These are phyloP conservation scores for Cossypha polioptera DNA, from an alignment of 2,797 vertebrate genomes.

Conservation along the genomic window DNA sequence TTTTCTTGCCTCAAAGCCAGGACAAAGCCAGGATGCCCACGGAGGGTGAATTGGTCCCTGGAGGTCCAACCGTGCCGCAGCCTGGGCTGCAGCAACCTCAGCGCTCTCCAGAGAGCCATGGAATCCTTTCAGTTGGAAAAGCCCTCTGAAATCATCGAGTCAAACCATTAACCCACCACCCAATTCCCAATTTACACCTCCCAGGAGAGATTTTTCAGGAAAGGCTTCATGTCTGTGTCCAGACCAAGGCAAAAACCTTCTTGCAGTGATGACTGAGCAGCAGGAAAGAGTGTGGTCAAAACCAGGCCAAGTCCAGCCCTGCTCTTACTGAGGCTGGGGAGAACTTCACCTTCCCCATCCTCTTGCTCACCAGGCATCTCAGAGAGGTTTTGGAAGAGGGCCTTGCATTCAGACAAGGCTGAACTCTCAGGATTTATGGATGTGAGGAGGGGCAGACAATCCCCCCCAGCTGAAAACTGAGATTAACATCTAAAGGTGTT, in stretches of 20 bases:
- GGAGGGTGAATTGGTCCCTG: neutral
- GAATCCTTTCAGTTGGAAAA: neutral
- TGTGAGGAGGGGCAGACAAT: neutral
- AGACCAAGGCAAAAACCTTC: neutral
- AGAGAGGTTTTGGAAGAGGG: neutral
- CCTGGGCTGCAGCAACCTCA: too few relatives aligned
- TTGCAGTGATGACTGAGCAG: neutral
- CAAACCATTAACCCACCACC: too few relatives aligned
- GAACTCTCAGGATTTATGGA: neutral
- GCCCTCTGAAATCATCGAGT: neutral
- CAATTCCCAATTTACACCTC: neutral
- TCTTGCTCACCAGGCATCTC: neutral
- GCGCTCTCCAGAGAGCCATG: neutral
- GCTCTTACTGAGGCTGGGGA: neutral
- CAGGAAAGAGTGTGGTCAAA: fast-evolving
- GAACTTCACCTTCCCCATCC: neutral
- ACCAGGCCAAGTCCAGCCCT: neutral
- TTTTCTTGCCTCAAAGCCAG: neutral
- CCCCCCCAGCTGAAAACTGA: fast-evolving
- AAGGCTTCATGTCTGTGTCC: neutral
- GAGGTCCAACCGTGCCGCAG: neutral
- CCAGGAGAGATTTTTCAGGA: neutral
- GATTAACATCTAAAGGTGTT: neutral
- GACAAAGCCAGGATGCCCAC: neutral
- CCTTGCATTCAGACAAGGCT: neutral